Percentiles rank a stretch among this genome's conserved stretches.
Conservation (phyloP, 35 echinoderm and acorn worm genomes). For the Stichopus chloronotus region DNA sequence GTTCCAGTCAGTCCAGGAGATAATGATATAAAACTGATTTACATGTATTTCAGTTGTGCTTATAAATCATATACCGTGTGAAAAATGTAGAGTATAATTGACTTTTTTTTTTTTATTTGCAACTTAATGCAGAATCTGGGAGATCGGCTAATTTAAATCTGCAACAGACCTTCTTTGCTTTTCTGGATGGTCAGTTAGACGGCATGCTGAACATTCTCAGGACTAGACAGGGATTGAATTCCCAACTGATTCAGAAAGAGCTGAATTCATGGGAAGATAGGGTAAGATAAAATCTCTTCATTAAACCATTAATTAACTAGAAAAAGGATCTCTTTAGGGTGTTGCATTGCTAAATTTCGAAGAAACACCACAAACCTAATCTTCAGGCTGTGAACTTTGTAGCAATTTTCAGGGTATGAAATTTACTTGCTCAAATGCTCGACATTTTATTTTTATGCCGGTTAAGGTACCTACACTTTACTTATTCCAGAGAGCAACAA, state of each 20-base stretch:
- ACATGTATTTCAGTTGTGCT: not conserved
- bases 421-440: not conserved
- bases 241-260: slow-evolving; percentile 2
- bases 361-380: slow-evolving; percentile 4
- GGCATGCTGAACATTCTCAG: not conserved
- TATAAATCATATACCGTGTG: not conserved
- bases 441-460: not conserved
- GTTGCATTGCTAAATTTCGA: not conserved
- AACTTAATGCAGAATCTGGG: not conserved
- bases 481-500: slow-evolving; percentile 8
- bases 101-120: slow-evolving; percentile 9
- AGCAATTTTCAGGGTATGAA: slow-evolving; percentile 9
- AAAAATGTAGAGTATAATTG: not conserved
- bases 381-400: not conserved
- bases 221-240: slow-evolving; percentile 1
- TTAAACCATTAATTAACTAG: not conserved
- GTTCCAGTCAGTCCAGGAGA: not conserved
- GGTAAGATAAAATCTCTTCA: not conserved
- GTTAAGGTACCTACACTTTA: not conserved
- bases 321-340: slow-evolving; percentile 2
- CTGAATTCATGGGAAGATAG: slow-evolving; percentile 1
- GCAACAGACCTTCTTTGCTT: not conserved
- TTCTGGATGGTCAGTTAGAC: slow-evolving; percentile 15
- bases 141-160: slow-evolving; percentile 6
- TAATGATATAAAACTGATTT: too few relatives aligned